Conservation (phyloP, 1,140 invertebrate species). For the Frieseomelitta varia region DNA sequence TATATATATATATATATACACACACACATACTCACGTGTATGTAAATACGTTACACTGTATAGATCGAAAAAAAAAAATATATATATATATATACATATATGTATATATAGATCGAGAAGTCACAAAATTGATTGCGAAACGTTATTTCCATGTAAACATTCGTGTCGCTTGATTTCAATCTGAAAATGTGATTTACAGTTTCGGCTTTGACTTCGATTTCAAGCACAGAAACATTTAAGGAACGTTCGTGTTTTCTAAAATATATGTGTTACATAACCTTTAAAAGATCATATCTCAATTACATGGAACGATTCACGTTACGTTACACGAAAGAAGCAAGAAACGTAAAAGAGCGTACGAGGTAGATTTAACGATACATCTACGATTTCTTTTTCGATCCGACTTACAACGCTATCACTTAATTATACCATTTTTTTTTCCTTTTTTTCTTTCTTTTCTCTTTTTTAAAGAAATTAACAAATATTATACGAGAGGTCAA, state of each 20-base stretch:
- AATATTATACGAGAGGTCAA: neutral
- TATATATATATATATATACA: no score
- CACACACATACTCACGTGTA: neutral
- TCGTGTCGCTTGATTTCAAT: neutral
- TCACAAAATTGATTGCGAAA: neutral
- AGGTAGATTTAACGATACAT: constrained; percentile 23
- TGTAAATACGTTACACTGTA: no score
- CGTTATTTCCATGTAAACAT: neutral
- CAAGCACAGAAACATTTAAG: neutral
- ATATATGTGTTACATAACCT: neutral
- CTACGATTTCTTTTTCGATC: constrained; percentile 7
- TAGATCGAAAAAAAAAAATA: no score
- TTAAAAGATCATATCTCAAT: neutral
- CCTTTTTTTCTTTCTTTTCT: neutral
- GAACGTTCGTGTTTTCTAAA: neutral
- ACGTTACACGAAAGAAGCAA: constrained; percentile 20
- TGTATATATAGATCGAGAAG: neutral
- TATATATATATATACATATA: neutral
- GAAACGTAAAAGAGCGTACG: constrained; percentile 1
- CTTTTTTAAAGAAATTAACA: neutral
- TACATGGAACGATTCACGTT: neutral
- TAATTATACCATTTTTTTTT: neutral
- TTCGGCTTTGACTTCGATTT: neutral
- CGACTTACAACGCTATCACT: neutral
- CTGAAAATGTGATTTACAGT: neutral